Evolutionary conservation across 2,113 vertebrate species (phyloP), one percentile per base, ranked within the genome.

Genomic region (Rissa tridactyla): DNA sequence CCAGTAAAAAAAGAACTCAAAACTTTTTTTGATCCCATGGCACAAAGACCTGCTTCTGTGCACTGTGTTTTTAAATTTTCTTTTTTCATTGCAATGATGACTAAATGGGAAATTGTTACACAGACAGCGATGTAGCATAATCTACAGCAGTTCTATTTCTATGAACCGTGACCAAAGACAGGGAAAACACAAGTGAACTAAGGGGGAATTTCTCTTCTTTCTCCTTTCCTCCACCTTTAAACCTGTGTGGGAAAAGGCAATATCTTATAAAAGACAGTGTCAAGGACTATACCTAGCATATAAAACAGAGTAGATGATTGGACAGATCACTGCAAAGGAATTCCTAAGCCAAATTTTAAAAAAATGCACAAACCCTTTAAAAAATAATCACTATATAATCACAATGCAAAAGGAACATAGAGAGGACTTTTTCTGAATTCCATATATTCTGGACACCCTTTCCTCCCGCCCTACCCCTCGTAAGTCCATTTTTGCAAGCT

Each of bases 21-120:
- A 76, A 42, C 5, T 13, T 46, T 57, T 57, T 55, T 82, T 6
- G 6, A 62, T 62, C 38, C 51, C 13, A 5, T 21, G 75, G 85
- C 83, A 88, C 88, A 86, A 84, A 93, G 88, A 92, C 81, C 80
- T 40, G 91, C 83, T 92, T 96, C 88, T 95, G 92, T 88, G 65
- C 72, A 19, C 68, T 73, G 34, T 60, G 75, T 16, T 57, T 76
- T 73, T 54, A 72, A 51, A 68, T 22, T 29, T 81, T 26, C 22
- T 79, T 70, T 78, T 66, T 51, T 54, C 68, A 46, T 66, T 94
- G 82, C 60, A 90, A 6, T 49, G 49, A 49, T 49, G 70, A 72
- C 29, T 55, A 70, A 77, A 76, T 22, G 42, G 49, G 55, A 51
- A 64, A 71, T 21, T 66, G 34, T 72, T 65, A 52, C 5, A 8